These are phyloP conservation scores for Brachypodius melanocephalos DNA, from an alignment of 2,113 vertebrate species.

Conservation along the genomic window DNA sequence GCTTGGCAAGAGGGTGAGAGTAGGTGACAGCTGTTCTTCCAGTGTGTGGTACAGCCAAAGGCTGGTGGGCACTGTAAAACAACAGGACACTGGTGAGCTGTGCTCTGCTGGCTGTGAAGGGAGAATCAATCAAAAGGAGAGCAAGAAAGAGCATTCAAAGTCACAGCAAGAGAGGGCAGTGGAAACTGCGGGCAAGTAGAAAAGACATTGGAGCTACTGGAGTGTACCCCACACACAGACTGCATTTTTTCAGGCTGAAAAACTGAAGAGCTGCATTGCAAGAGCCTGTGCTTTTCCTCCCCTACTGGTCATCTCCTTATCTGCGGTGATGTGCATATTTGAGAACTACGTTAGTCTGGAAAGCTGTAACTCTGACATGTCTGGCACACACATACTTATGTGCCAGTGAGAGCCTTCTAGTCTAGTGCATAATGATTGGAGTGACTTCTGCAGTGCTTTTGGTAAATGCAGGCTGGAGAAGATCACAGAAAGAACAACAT, in stretches of 20 bases:
- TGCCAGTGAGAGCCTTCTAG: not conserved
- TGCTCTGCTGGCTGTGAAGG: not conserved
- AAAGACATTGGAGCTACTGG: not conserved
- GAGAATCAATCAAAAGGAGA: not conserved
- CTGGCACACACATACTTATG: rapidly evolving
- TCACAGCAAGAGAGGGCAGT: not conserved
- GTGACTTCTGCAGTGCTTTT: not conserved
- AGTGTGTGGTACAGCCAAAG: not conserved
- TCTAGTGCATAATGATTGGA: not conserved
- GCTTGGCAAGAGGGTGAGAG: not conserved
- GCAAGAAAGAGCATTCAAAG: not conserved
- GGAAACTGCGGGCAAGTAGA: not conserved
- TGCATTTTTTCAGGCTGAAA: not conserved
- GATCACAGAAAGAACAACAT: not conserved
- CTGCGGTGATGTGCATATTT: not conserved
- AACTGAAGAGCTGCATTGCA: not conserved
- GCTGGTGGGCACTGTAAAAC: not conserved
- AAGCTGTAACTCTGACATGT: not conserved
- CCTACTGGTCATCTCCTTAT: not conserved
- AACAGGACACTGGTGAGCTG: not conserved
- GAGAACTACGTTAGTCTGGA: not conserved
- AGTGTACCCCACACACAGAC: not conserved
- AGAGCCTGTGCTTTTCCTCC: not conserved
- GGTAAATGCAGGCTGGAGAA: not conserved
- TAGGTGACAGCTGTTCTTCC: slow-evolving; percentile 10